Evolutionary conservation across 1,140 invertebrate genomes (phyloP).

Genomic region (Drosophila rufa): DNA sequence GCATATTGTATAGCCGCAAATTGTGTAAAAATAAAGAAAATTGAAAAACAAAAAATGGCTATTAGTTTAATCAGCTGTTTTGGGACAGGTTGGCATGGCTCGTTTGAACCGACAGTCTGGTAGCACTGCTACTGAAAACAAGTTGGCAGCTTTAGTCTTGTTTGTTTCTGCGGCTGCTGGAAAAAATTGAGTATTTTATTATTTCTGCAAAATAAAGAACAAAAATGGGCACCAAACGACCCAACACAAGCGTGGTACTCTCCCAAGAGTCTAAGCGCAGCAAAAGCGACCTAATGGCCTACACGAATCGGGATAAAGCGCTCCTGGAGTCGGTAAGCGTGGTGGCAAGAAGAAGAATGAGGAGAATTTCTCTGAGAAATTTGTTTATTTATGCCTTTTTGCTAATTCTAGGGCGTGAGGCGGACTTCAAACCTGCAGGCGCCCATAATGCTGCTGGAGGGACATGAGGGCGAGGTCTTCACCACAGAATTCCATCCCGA

Average conservation of each 20-base stretch:
- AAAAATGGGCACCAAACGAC: constrained; percentile 74
- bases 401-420: constrained; percentile 86
- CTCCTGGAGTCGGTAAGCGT: constrained; percentile 79
- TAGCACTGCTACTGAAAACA: background rate
- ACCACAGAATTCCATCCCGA: constrained; percentile 97
- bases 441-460: constrained; percentile 98
- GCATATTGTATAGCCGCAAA: constrained; percentile 56
- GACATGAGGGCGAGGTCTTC: constrained; percentile 98
- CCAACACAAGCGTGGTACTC: constrained; percentile 86
- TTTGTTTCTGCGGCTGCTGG: constrained; percentile 40
- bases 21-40: constrained; percentile 65
- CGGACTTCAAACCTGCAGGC: constrained; percentile 95
- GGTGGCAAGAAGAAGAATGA: constrained; percentile 34
- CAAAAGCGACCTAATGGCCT: constrained; percentile 87
- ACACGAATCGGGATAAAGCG: constrained; percentile 80
- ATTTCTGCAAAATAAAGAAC: constrained; percentile 3
- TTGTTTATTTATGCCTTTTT: background rate
- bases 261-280: constrained; percentile 88
- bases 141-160: constrained; percentile 31
- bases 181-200: constrained; percentile 25
- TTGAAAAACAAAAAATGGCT: background rate
- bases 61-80: background rate
- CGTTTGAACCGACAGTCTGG: background rate
- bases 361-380: background rate
- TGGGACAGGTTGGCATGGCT: background rate